phyloP scores from a whole-genome alignment of 2,113 vertebrate genomes.

The Phrynocephalus versicolor region DNA sequence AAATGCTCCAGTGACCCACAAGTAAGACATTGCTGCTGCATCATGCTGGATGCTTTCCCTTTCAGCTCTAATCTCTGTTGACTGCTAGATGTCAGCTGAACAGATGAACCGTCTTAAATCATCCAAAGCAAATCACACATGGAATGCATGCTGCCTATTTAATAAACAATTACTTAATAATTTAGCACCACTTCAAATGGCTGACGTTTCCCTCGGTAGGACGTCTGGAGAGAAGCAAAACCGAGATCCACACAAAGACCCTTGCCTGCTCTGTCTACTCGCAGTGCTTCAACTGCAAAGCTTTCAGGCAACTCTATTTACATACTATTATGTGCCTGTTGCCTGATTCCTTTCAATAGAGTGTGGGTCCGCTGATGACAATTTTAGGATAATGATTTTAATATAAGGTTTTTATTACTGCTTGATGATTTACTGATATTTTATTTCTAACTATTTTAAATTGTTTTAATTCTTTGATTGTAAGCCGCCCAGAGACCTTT shows the following conservation, averaged over 20 bases:
- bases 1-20: constrained; percentile 33
- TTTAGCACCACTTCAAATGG: accelerated
- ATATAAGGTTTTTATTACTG: too few relatives aligned
- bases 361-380: too few relatives aligned
- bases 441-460: too few relatives aligned
- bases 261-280: accelerated
- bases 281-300: accelerated
- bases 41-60: background rate
- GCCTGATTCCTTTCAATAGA: background rate
- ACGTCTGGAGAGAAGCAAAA: background rate
- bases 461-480: too few relatives aligned
- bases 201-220: background rate
- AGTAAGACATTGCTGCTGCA: constrained; percentile 6
- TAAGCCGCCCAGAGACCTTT: too few relatives aligned
- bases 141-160: accelerated
- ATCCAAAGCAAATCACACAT: background rate
- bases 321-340: background rate
- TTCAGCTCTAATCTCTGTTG: accelerated
- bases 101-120: constrained; percentile 16
- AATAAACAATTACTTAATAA: background rate
- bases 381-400: too few relatives aligned
- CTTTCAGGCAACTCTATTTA: background rate
- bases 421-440: too few relatives aligned
- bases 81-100: background rate
- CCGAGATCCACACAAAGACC: background rate